Conservation (phyloP, 2,113 vertebrate genomes). For the Neogale vison region DNA sequence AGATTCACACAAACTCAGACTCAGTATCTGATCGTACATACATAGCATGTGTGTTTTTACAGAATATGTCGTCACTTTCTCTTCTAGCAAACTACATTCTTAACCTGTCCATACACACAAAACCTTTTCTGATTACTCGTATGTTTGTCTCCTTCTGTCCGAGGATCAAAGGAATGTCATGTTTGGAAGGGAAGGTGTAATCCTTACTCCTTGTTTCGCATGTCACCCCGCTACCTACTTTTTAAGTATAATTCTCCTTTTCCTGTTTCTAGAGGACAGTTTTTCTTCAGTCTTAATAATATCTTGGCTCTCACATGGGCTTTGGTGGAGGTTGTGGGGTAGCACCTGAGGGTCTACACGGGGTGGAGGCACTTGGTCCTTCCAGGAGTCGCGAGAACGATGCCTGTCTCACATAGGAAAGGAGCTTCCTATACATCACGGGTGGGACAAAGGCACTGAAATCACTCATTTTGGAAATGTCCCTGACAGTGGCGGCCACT, state of each 20-base stretch:
- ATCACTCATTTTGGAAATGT: not conserved
- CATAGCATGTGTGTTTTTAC: not conserved
- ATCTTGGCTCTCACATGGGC: not conserved
- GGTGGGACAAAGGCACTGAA: not conserved
- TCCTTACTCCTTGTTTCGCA: not conserved
- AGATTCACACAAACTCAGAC: not conserved
- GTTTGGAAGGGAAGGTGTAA: not conserved
- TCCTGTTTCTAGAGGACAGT: not conserved
- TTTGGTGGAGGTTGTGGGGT: not conserved
- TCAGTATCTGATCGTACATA: accelerated
- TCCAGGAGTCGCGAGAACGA: not conserved
- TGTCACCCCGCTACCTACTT: not conserved
- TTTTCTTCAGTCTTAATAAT: not conserved
- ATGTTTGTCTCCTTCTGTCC: not conserved
- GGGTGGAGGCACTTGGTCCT: not conserved
- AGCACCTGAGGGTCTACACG: not conserved
- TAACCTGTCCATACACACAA: not conserved
- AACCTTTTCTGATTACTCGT: not conserved
- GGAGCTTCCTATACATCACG: not conserved
- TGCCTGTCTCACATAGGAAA: not conserved
- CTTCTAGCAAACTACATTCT: not conserved
- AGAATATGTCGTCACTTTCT: not conserved
- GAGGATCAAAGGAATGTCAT: not conserved
- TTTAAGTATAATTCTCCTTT: not conserved
- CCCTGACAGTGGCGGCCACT: not conserved